Evolutionary conservation across 2,888 invertebrate species (phyloP), one percentile per base, ranked within the genome.

Genomic region (Amitus sp.): DNA sequence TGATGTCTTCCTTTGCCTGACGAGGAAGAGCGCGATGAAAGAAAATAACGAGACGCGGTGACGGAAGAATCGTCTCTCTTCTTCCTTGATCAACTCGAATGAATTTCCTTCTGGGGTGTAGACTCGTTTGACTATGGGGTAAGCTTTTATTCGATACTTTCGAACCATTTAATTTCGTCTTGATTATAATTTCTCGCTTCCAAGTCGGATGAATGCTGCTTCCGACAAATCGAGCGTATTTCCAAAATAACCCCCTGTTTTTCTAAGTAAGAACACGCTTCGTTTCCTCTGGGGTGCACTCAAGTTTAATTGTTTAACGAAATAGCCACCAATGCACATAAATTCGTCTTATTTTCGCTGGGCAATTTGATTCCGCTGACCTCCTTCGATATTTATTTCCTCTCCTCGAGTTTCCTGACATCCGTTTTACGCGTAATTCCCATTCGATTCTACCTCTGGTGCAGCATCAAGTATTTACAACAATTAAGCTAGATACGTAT

Each of bases 1-100:
- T 76, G 79, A 80, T 82, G 80, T 80, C 78, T 82, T 79, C 78
- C 76, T 76, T 70, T 73, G 71, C 65, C 69, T 72, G 71, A 72
- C 71, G 66, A 68, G 71, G 62, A 53, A 48, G 59, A 57, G 51
- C 55, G 55, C 46, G 49, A 43, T 53, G 55, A 62, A 57, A 65
- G 64, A 65, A 57, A 64, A 61, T 62, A 66, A 63, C 54, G 63
- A 55, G 40, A 53, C 51, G 64, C 48, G 52, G 53, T 15, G 27
- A 50, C 30, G 63, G 61, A 58, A 62, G 58, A 65, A 55, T 54
- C 60, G 61, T 48, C 58, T 62, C 58, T 55, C 61, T 56, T 61
- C 55, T 53, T 60, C 55, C 61, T 54, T 58, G 61, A 61, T 61
- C 61, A 61, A 61, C 60, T 65, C 58, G 54, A 65, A 61, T 65